Evolutionary conservation across 2,113 vertebrate genomes (phyloP).

Genomic region (Donacobius atricapilla): DNA sequence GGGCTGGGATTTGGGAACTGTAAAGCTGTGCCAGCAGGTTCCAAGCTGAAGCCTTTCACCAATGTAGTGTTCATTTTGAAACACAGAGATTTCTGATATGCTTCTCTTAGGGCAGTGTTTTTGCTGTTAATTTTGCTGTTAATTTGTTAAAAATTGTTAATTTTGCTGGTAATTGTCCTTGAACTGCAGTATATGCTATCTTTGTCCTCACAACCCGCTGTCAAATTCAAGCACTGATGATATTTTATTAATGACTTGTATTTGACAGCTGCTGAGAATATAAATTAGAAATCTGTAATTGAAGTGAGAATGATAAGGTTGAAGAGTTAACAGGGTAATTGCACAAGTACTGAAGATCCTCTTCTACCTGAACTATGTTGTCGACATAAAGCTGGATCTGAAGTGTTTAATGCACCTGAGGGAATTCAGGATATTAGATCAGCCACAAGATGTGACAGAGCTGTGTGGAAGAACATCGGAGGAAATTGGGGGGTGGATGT

Average conservation of each 20-base stretch:
- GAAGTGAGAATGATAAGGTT: neutral
- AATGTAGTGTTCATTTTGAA: neutral
- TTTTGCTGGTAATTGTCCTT: neutral
- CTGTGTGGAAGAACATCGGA: neutral
- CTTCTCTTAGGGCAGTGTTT: neutral
- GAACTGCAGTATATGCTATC: neutral
- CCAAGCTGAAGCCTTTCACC: neutral
- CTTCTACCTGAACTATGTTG: neutral
- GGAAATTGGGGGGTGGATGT: neutral
- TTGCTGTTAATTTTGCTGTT: no score
- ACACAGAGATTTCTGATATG: neutral
- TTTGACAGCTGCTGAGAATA: neutral
- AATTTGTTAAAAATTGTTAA: no score
- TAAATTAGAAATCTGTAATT: conserved; percentile 24
- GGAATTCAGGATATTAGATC: neutral
- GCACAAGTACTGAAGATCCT: neutral
- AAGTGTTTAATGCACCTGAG: neutral
- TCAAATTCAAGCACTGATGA: neutral
- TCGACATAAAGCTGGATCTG: neutral
- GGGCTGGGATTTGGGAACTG: neutral
- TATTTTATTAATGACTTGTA: conserved; percentile 22
- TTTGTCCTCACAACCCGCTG: neutral
- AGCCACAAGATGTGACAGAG: neutral
- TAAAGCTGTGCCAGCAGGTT: neutral
- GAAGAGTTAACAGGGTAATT: conserved; percentile 2